Evolutionary conservation across 64 coral and sea anemone genomes (phyloP), one percentile per base, ranked within the genome.

Genomic region (Exaiptasia diaphana): DNA sequence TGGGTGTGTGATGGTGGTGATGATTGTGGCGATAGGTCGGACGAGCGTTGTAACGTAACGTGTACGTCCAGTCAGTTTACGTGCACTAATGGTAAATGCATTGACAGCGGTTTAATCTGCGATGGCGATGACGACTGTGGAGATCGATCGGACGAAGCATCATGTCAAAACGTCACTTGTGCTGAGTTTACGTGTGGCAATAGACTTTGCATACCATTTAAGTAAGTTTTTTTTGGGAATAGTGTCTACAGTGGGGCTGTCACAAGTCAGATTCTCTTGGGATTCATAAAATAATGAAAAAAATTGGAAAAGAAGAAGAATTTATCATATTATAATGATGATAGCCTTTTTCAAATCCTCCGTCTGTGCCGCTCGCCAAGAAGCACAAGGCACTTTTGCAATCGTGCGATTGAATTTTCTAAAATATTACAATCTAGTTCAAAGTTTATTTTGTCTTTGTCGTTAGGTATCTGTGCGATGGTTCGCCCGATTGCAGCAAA

Each of bases 71-170:
- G 33, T 23, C 88, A 91, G 50, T 85, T 78, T 50, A 43, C 70
- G 23, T 96, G 92, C 69, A n/a, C 60, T 13, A 96, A 90, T 59
- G 81, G 82, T 22, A 81, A 96, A 43, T 96, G 92, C 54, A 96
- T 86, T 38, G 71, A 80, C 46, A 29, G 26, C 33, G 38, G 40
- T 15, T 43, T 77, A 25, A 41, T 90, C 8, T 96, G 92, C 38
- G 91, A 95, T 53, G 86, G 91, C 12, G 86, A 85, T 46, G 91
- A 95, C 37, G 91, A 95, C 23, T 95, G 92, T 23, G 88, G 61
- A 15, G 92, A 96, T 57, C 23, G 68, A 25, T 86, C 92, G 17
- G 92, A 96, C 54, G 92, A 96, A 33, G 4, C 43, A 28, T 38
- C 31, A 36, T 91, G 89, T 37, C 31, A 6, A 5, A 77, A 64